Evolutionary conservation across 2,888 invertebrate species (phyloP).

Genomic region (Hyles lineata): DNA sequence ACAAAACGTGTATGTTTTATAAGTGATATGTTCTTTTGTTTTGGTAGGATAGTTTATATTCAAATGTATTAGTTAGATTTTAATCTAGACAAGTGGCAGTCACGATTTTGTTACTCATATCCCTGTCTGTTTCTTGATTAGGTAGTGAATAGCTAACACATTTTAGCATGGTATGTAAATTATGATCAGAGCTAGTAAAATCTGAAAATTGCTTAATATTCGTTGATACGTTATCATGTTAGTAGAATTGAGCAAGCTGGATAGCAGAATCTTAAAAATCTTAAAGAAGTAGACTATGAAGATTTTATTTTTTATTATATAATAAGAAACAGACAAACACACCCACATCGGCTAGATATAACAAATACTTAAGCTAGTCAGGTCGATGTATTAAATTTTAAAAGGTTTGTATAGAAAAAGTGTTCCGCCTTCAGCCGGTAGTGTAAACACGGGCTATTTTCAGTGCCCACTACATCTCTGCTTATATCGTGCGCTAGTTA

Average conservation of each 20-base stretch:
- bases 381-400: neutral
- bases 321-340: neutral
- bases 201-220: no score
- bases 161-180: no score
- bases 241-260: no score
- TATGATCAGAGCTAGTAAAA: no score
- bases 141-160: no score
- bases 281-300: no score
- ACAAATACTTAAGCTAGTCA: slow-evolving; percentile 5
- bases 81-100: no score
- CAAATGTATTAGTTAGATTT: neutral
- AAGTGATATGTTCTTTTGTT: neutral
- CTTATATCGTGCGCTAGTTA: slow-evolving; percentile 11
- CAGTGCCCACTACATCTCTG: slow-evolving; percentile 10
- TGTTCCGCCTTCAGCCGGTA: neutral
- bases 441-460: slow-evolving; percentile 19
- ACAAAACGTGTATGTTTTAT: slow-evolving; percentile 10
- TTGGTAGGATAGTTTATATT: neutral
- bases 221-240: no score
- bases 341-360: neutral
- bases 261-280: no score
- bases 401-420: slow-evolving; percentile 18
- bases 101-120: no score
- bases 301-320: no score
- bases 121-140: no score